Evolutionary conservation across 2,797 vertebrate genomes (phyloP).

Genomic region (Hemitrygon akajei): DNA sequence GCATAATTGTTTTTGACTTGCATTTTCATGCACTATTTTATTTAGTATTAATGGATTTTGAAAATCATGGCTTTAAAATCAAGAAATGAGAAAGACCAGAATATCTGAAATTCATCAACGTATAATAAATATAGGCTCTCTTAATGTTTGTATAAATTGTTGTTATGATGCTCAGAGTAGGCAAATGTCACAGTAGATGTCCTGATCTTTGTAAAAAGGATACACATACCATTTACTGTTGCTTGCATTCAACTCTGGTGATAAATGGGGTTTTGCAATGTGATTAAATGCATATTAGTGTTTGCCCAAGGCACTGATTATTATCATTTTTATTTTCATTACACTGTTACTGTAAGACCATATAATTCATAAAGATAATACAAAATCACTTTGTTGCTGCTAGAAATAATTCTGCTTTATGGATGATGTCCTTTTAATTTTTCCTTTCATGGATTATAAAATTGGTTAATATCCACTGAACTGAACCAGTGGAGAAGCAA

Average conservation of each 20-base stretch:
- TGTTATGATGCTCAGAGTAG: not conserved
- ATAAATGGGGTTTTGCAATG: slow-evolving; percentile 68
- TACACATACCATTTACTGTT: slow-evolving; percentile 68
- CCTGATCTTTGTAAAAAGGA: slow-evolving; percentile 48
- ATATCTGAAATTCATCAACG: not conserved
- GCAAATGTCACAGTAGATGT: slow-evolving; percentile 3
- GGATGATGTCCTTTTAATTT: slow-evolving; percentile 84
- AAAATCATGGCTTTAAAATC: not conserved
- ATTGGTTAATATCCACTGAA: slow-evolving; percentile 94
- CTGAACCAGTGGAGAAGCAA: slow-evolving; percentile 84
- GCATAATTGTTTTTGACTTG: not conserved
- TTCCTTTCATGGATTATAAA: slow-evolving; percentile 85
- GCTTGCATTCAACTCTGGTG: slow-evolving; percentile 66
- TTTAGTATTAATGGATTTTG: not conserved
- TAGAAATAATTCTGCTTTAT: slow-evolving; percentile 82
- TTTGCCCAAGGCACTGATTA: slow-evolving; percentile 71
- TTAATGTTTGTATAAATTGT: not conserved
- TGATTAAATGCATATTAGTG: slow-evolving; percentile 79
- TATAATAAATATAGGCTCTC: not conserved
- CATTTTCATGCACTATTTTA: not conserved
- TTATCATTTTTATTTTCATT: slow-evolving; percentile 71
- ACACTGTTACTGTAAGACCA: slow-evolving; percentile 67
- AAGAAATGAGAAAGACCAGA: not conserved
- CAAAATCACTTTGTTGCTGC: slow-evolving; percentile 75
- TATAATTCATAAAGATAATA: slow-evolving; percentile 79